phyloP scores from a whole-genome alignment of 2,888 invertebrate species.

The Caenorhabditis parvicauda region DNA sequence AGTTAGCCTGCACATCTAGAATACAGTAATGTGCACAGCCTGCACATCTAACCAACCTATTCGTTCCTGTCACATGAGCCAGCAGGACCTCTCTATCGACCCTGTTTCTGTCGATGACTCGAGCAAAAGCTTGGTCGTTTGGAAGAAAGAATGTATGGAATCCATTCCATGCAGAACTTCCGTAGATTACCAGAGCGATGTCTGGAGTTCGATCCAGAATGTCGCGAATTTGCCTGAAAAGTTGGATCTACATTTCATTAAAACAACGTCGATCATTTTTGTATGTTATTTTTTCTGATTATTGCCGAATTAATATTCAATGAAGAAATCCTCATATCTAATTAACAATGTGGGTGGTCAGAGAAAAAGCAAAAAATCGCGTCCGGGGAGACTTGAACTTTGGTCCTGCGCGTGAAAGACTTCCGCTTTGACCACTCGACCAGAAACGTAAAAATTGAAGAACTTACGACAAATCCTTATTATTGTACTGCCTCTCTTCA shows the following conservation, averaged over 20 bases:
- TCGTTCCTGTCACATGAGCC: constrained; percentile 61
- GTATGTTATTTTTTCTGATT: not conserved
- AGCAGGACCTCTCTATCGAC: constrained; percentile 61
- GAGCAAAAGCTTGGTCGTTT: constrained; percentile 60
- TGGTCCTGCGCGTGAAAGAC: too few species aligned
- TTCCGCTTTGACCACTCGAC: too few species aligned
- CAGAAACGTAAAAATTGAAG: too few species aligned
- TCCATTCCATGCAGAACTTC: constrained; percentile 58
- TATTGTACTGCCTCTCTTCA: constrained; percentile 59
- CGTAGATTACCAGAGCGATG: constrained; percentile 60
- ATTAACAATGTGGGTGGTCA: too few species aligned
- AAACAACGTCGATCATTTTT: not conserved
- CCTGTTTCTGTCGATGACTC: constrained; percentile 59
- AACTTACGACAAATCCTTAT: constrained; percentile 58
- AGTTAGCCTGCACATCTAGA: too few species aligned
- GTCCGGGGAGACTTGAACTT: too few species aligned
- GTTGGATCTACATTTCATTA: too few species aligned
- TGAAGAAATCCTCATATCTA: too few species aligned
- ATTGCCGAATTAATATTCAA: too few species aligned
- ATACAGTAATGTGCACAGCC: too few species aligned
- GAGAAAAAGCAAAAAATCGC: too few species aligned
- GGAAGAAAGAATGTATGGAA: constrained; percentile 63
- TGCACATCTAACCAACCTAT: constrained; percentile 25
- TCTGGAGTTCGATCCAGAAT: constrained; percentile 60
- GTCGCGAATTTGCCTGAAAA: constrained; percentile 59